Conservation (phyloP, 2,113 vertebrate genomes). For the Monarcha castaneiventris region DNA sequence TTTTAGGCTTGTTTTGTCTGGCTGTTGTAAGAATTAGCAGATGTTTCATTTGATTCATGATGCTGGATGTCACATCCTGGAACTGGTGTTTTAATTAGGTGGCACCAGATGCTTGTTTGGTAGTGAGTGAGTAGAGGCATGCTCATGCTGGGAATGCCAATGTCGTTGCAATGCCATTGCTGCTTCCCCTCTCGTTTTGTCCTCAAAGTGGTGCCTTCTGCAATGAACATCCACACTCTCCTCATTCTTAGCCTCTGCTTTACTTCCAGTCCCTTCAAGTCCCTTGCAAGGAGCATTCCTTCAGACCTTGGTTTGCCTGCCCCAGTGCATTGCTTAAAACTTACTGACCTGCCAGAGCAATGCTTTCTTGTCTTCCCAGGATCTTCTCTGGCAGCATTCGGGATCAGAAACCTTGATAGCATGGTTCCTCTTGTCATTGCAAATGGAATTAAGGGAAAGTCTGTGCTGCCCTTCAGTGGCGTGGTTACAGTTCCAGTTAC, state of each 20-base stretch:
- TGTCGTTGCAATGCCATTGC: neutral
- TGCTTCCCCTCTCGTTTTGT: neutral
- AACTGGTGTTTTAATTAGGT: slow-evolving; percentile 63
- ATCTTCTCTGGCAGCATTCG: fast-evolving
- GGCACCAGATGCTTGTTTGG: slow-evolving; percentile 57
- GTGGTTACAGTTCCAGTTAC: neutral
- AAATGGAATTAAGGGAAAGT: neutral
- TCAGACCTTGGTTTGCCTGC: neutral
- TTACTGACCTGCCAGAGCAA: neutral
- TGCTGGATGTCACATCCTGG: slow-evolving; percentile 23
- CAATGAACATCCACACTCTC: fast-evolving
- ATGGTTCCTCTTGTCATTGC: neutral
- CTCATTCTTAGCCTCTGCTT: neutral
- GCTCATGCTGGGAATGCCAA: slow-evolving; percentile 24
- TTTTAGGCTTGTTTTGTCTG: slow-evolving; percentile 46
- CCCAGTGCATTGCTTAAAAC: neutral
- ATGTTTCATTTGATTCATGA: slow-evolving; percentile 40
- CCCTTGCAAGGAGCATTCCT: neutral
- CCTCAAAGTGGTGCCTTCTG: neutral
- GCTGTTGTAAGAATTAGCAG: slow-evolving; percentile 51
- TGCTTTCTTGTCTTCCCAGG: neutral
- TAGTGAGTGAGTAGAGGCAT: neutral
- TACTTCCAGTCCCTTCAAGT: neutral
- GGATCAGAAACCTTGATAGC: neutral
- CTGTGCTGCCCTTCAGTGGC: neutral